These are phyloP conservation scores for Tetragonula clypearis DNA, from an alignment of 1,140 invertebrate genomes.

Conservation along the genomic window DNA sequence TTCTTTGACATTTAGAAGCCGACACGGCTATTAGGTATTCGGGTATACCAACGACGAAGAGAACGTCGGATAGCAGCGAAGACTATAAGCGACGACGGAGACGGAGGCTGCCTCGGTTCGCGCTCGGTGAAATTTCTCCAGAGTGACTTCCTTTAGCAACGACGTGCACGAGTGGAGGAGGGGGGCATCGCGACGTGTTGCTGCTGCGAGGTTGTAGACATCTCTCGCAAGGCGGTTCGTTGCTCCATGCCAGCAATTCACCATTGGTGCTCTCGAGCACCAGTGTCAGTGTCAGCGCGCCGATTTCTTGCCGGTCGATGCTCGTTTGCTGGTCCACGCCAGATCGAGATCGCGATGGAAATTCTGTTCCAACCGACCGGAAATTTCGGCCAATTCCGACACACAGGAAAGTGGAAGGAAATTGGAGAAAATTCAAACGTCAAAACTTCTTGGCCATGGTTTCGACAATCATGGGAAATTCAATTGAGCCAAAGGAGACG, in stretches of 20 bases:
- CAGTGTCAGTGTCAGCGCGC: slow-evolving; percentile 58
- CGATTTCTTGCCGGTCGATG: slow-evolving; percentile 54
- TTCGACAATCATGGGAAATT: too few relatives aligned
- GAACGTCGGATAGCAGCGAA: slow-evolving; percentile 14
- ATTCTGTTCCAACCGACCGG: not conserved
- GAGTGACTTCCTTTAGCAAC: slow-evolving; percentile 53
- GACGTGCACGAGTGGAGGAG: not conserved
- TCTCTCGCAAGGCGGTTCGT: slow-evolving; percentile 57
- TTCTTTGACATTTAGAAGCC: slow-evolving; percentile 56
- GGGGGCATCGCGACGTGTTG: slow-evolving; percentile 48
- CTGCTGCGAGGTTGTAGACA: slow-evolving; percentile 61
- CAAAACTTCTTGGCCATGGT: too few relatives aligned
- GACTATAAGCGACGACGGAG: slow-evolving; percentile 23
- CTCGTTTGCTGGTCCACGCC: not conserved
- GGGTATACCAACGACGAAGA: slow-evolving; percentile 28
- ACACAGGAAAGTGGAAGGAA: too few relatives aligned
- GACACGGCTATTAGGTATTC: slow-evolving; percentile 54
- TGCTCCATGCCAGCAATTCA: slow-evolving; percentile 51
- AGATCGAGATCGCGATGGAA: not conserved
- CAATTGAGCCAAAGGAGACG: too few relatives aligned
- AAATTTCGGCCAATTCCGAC: too few relatives aligned
- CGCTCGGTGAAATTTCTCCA: slow-evolving; percentile 73
- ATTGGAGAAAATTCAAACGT: too few relatives aligned
- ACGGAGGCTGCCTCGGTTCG: slow-evolving; percentile 60
- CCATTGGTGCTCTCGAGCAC: slow-evolving; percentile 42